A percentile compares a stretch with the other conserved stretches of the same genome.
These are phyloP conservation scores for Sturmia bella DNA, from an alignment of 2,888 invertebrate species.

Conservation along the genomic window DNA sequence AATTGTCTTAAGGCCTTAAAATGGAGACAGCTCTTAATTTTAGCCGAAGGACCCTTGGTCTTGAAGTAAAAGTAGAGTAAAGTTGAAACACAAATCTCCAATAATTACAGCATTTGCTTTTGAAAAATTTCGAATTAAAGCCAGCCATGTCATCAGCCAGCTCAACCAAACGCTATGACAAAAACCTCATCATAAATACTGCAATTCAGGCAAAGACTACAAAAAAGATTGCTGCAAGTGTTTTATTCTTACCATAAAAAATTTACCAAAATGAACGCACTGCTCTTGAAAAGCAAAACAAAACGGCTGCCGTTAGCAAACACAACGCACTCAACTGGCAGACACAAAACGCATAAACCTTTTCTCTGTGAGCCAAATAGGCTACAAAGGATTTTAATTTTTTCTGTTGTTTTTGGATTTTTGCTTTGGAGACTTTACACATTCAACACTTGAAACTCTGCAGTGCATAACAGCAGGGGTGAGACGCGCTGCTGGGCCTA, in stretches of 20 bases:
- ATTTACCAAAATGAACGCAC: slow-evolving; percentile 1
- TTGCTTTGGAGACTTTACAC: neutral
- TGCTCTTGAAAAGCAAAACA: neutral
- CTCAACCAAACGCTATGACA: neutral
- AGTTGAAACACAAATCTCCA: too few relatives aligned
- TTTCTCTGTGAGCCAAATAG: neutral
- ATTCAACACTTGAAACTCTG: neutral
- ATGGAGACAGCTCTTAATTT: too few relatives aligned
- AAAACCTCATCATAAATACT: neutral
- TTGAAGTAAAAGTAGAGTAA: too few relatives aligned
- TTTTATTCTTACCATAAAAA: neutral
- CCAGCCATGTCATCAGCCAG: slow-evolving; percentile 9
- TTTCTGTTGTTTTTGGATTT: neutral
- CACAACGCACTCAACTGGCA: slow-evolving; percentile 4
- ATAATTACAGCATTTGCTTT: neutral
- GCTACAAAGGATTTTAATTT: neutral
- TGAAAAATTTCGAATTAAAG: neutral
- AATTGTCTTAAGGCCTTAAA: too few relatives aligned
- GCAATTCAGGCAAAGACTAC: neutral
- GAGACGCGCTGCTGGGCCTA: neutral
- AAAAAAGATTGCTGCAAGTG: neutral
- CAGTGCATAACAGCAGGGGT: slow-evolving; percentile 5
- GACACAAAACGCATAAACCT: neutral
- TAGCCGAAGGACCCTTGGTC: too few relatives aligned
- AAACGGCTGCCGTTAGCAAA: neutral